phyloP scores from a whole-genome alignment of 2,113 vertebrate species.

The Toxotes jaculatrix region DNA sequence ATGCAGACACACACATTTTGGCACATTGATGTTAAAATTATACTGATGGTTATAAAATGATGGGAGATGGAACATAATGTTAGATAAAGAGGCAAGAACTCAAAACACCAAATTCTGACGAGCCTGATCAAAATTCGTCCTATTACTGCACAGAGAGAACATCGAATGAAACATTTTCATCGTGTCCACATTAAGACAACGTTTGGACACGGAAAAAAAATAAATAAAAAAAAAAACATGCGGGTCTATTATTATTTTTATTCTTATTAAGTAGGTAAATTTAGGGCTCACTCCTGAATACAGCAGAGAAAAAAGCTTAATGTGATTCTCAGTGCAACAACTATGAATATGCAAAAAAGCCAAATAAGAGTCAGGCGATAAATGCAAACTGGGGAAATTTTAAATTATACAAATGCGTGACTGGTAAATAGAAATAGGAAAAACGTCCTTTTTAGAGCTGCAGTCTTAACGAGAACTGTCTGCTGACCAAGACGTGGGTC shows the following conservation, averaged over 20 bases:
- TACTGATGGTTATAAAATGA: neutral
- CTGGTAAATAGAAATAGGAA: neutral
- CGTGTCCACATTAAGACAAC: neutral
- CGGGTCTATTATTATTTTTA: neutral
- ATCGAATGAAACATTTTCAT: neutral
- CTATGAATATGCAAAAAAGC: neutral
- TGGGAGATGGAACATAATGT: neutral
- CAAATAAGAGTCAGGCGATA: neutral
- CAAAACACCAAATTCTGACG: neutral
- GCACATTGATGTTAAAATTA: neutral
- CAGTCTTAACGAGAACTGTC: neutral
- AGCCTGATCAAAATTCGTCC: neutral
- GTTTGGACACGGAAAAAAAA: neutral
- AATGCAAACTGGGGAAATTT: neutral
- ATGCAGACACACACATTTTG: neutral
- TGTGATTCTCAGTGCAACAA: neutral
- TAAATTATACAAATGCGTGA: neutral
- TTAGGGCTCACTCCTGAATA: neutral
- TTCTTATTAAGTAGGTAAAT: neutral
- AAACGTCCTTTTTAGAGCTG: neutral
- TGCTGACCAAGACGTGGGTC: slow-evolving; percentile 9
- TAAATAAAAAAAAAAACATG: neutral
- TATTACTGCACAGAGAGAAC: neutral
- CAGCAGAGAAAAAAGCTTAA: neutral
- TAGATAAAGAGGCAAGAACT: neutral